Base-by-base conservation (phyloP, 1,140 invertebrate species). In the Heliconius himera region DNA sequence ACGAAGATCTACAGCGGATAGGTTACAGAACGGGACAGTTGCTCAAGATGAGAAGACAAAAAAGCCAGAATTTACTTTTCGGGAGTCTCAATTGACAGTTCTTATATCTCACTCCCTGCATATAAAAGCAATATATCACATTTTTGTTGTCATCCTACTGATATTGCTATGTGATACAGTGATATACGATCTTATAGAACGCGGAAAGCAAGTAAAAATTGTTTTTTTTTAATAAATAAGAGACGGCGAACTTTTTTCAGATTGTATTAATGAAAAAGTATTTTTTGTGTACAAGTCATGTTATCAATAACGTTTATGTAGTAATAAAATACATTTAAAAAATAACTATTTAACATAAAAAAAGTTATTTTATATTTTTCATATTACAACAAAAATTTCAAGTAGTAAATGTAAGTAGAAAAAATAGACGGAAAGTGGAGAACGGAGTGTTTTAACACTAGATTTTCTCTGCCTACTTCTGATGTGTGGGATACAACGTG, bases 61-160 rank as follows among this genome's bases (percentile, higher is more conserved):
- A 33, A 76, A 20, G 96, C 97, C 97, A 89, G 95, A 96, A 75
- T 98, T 98, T 89, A 85, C 95, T 8, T 85, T 94, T 18, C 94
- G 97, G 76, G 96, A 97, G 85, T 98, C 97, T 1, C 91, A 97
- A 22, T 93, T 98, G 78, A 98, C 97, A 2, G 97, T 97, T 46
- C 94, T 98, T 41, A 96, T 98, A 84, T 95, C 98, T 88, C 96
- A 97, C 77, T 91, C 92, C 0, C 96, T 96, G 77, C 98, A 99
- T 90, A 97, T 98, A 80, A 95, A 95, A 86, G 97, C 97, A 0
- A 97, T 98, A 77, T 97, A 98, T 89, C 96, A 98, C 91, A 96
- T 98, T 74, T 98, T 98, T 91, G 95, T 97, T n/a, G 96, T 97
- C 66, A 97, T 97, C 82, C 95, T 98, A 33, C 95, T 98, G 70